Evolutionary conservation across 2,113 vertebrate genomes (phyloP), one percentile per base, ranked within the genome.

Genomic region (Zootoca vivipara): DNA sequence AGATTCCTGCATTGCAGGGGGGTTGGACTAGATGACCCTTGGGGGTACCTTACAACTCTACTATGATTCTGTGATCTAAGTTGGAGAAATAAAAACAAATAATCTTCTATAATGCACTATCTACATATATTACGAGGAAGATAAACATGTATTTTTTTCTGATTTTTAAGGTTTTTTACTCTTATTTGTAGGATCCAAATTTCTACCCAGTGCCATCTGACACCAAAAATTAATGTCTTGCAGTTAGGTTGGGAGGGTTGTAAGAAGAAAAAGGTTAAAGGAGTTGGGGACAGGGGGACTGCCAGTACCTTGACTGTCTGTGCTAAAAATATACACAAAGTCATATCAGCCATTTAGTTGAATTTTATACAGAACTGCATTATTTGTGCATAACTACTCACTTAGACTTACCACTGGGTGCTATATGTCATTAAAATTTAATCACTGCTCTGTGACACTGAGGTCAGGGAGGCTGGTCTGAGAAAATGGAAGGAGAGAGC

Each of bases 61-160:
- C 46, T 52, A 52, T 52, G 93, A 92, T 91, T 93, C 90, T 91
- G 93, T 52, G 91, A 96, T 93, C 83, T 93, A 95, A 95, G 95
- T 94, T 96, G 90, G 90, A 90, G 89, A 94, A 91, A 13, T 33
- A 77, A 88, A 95, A 96, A 95, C 92, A 95, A 88, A 92, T 92
- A 91, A 88, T 94, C 90, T 92, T 62, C 0, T 91, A 75, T 92
- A 92, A 94, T 95, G 93, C 93, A 93, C 93, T 87, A 81, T 82
- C 82, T 93, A 89, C 70, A 33, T 91, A 86, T 91, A 95, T 94
- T 86, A 64, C 85, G 90, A 93, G 91, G 91, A 91, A 92, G 87
- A 94, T 93, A 95, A 95, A 94, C 92, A 88, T 86, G 81, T 0
- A n/a, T 52, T 89, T 90, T 90, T 91, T 92, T 91, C 93, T 87